A percentile compares a stretch with the other conserved stretches of the same genome.
phyloP scores from a whole-genome alignment of 2,888 invertebrate species.

The Polydrusus pterygomalis region DNA sequence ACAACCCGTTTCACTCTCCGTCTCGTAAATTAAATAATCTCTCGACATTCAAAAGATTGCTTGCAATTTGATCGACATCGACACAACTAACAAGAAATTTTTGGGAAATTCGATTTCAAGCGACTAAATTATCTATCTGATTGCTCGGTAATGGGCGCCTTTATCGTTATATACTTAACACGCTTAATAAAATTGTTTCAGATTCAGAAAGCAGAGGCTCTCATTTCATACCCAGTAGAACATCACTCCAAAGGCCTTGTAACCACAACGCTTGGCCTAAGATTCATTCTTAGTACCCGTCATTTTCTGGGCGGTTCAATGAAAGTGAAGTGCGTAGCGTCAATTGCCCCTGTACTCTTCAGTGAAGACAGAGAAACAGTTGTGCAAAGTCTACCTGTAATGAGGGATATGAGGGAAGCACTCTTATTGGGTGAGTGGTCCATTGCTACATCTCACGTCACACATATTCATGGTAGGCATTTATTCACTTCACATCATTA shows the following conservation, averaged over 20 bases:
- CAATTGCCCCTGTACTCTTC: slow-evolving; percentile 77
- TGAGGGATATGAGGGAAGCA: slow-evolving; percentile 78
- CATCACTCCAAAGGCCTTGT: slow-evolving; percentile 76
- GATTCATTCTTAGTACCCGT: slow-evolving; percentile 74
- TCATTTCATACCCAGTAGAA: slow-evolving; percentile 74
- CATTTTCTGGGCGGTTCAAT: slow-evolving; percentile 78
- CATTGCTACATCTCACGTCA: slow-evolving; percentile 35
- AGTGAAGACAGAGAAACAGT: slow-evolving; percentile 77
- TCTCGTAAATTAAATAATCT: no score
- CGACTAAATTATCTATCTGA: no score
- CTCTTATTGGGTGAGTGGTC: slow-evolving; percentile 76
- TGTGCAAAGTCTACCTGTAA: slow-evolving; percentile 74
- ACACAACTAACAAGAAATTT: no score
- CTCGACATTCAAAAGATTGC: no score
- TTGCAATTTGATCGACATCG: no score
- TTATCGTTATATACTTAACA: not conserved
- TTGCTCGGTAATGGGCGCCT: no score
- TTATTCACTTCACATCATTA: not conserved
- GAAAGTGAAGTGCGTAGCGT: slow-evolving; percentile 78
- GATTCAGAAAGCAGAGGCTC: slow-evolving; percentile 66
- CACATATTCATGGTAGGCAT: slow-evolving; percentile 39
- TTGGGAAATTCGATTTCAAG: no score
- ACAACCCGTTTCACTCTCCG: no score
- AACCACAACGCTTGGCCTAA: slow-evolving; percentile 76
- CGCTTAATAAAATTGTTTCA: slow-evolving; percentile 27